Conservation (phyloP, 2,797 vertebrate genomes). For the Dicrostonyx torquatus region DNA sequence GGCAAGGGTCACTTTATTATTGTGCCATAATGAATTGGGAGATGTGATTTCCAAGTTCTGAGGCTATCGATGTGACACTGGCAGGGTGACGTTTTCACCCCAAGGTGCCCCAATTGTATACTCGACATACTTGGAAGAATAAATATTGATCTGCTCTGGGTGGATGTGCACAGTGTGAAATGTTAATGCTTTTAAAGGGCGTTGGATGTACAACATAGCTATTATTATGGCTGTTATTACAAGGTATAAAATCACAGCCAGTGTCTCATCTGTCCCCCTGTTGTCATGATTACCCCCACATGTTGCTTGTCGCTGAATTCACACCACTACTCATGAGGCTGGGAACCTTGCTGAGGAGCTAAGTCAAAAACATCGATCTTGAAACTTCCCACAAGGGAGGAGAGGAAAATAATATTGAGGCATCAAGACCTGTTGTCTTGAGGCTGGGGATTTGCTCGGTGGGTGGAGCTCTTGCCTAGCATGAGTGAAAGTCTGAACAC, state of each 20-base stretch:
- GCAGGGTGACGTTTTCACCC: conserved; percentile 44
- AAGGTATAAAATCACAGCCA: conserved; percentile 67
- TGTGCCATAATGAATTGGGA: conserved; percentile 68
- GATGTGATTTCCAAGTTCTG: conserved; percentile 59
- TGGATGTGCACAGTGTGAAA: conserved; percentile 56
- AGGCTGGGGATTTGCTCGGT: neutral
- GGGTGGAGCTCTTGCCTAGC: neutral
- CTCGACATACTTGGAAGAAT: conserved; percentile 63
- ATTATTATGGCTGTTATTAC: conserved; percentile 61
- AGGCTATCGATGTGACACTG: conserved; percentile 47
- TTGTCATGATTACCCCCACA: conserved; percentile 18
- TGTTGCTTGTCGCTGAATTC: neutral
- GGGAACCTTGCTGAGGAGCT: neutral
- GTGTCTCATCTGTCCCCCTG: conserved; percentile 52
- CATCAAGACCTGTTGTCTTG: neutral
- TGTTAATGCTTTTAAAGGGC: conserved; percentile 67
- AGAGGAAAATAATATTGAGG: neutral
- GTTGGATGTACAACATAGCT: conserved; percentile 57
- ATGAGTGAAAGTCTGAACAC: neutral
- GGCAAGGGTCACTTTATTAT: conserved; percentile 63
- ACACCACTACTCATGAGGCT: neutral
- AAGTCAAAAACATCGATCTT: conserved; percentile 12
- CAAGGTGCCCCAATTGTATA: conserved; percentile 32
- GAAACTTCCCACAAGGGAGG: neutral
- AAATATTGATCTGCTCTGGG: conserved; percentile 67